Evolutionary conservation across 2,797 vertebrate genomes (phyloP), one percentile per base, ranked within the genome.

Genomic region (Peromyscus attwateri): DNA sequence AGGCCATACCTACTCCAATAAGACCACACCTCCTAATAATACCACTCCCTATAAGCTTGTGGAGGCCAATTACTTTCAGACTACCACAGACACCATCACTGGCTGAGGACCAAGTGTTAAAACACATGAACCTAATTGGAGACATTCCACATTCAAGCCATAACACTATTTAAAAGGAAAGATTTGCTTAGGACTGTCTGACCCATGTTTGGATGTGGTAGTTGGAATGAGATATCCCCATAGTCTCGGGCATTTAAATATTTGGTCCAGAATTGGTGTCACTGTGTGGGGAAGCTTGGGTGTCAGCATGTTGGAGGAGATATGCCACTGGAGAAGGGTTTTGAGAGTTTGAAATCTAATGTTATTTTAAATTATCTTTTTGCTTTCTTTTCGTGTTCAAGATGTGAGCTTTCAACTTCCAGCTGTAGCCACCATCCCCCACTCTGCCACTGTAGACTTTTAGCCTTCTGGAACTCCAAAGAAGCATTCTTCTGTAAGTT

Each of bases 121-220:
- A 60, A 55, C 68, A 27, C 62, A 57, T 5, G 55, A 34, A 25
- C 55, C 70, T 76, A 12, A 40, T 14, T 49, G 37, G 64, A 75
- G 37, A 40, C n/a, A 73, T 19, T 40, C 40, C 43, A 70, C 49
- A 57, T 40, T 29, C 49, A 40, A 6, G 10, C n/a, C 1, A 0
- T 73, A 55, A 16, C 52, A 71, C 43, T 11, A 6, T 62, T 88
- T 83, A 76, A 79, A 93, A 95, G 60, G 75, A 52, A 75, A 94
- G 52, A 64, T 73, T 96, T 77, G 55, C 49, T 87, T 70, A 55
- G 87, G 49, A 73, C 49, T 90, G 57, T 91, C 5, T 83, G 70
- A 49, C 79, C n/a, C 37, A 1, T 75, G 40, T 88, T 82, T n/a
- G 16, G 49, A 60, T 68, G 95, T 57, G 71, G 57, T 19, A 40